Base-by-base conservation (phyloP, 2,113 vertebrate species). In the Nibea albiflora region DNA sequence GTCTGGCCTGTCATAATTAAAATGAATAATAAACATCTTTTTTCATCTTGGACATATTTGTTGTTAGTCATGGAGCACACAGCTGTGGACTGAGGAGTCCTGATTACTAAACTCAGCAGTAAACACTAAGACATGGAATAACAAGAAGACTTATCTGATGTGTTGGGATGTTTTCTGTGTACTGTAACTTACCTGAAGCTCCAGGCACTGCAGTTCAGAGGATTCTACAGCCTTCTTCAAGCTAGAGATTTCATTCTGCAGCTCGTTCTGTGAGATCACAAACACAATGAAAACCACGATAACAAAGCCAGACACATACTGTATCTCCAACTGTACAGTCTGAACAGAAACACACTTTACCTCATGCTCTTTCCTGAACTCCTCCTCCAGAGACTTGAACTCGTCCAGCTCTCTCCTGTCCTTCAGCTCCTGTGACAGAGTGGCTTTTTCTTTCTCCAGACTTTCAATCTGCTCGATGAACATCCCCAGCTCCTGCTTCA, bases 341-440 rank as follows among this genome's bases (percentile, higher is more conserved):
- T 17, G 19, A 61, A 26, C 5, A 8, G 62, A 44, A 11, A 3
- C 0, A 12, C 5, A 31, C 17, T 39, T 81, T 81, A 99, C 98
- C 97, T 98, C 96, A 2, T 96, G 93, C 69, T 97, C 96, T 68
- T 95, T 95, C 53, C 86, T 88, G 68, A 92, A 85, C 88, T 95
- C 94, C 53, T 95, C 94, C 92, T 99, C 98, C 52, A 99, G 93
- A 68, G 76, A 77, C 69, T 95, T 92, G 88, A 99, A 99, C 90
- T 98, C 97, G 1, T 96, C 94, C 5, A 88, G 81, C 62, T 98
- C 97, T 16, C 26, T 73, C 81, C 94, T 96, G 82, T 98, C 97
- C 54, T 94, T 91, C 28, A 98, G 88, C 60, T 95, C 95, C 69
- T 91, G 89, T 26, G 91, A 90, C 17, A 98, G 71, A 70, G 93